Evolutionary conservation across 2,888 invertebrate species (phyloP).

Genomic region (Cotesia congregata): DNA sequence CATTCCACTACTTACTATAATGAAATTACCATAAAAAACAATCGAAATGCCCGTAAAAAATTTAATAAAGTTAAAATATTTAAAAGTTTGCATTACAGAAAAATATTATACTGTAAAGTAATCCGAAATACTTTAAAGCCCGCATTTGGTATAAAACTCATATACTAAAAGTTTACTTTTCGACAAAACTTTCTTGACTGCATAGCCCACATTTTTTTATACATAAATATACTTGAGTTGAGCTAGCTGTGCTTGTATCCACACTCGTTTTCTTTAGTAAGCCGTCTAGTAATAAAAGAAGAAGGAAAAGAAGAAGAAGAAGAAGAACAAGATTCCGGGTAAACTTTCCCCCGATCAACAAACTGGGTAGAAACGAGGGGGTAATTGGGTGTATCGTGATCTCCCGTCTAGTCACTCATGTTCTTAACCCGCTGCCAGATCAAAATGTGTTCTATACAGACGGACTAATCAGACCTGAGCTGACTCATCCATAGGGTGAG

Average conservation of each 20-base stretch:
- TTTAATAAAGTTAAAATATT: constrained; percentile 1
- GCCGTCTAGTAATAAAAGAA: no score
- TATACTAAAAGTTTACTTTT: constrained; percentile 29
- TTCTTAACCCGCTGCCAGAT: not conserved
- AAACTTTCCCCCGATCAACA: constrained; percentile 22
- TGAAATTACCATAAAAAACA: not conserved
- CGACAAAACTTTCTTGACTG: constrained; percentile 23
- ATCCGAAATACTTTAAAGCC: constrained; percentile 19
- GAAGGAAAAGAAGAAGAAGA: no score
- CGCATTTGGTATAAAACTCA: constrained; percentile 17
- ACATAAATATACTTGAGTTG: not conserved
- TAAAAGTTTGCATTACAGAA: not conserved
- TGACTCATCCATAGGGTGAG: constrained; percentile 4
- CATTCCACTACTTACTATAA: not conserved
- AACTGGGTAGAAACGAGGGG: not conserved
- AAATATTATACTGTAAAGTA: constrained; percentile 2
- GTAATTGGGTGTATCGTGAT: constrained; percentile 18
- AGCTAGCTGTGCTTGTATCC: not conserved
- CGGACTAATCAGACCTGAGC: constrained; percentile 15
- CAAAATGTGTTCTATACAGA: constrained; percentile 5
- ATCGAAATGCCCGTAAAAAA: not conserved
- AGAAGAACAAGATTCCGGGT: not conserved
- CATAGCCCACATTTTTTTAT: not conserved
- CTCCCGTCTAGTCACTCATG: constrained; percentile 6
- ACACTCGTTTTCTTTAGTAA: not conserved